Conservation (phyloP, 2,888 invertebrate species). For the Sinhomidia bicolor region DNA sequence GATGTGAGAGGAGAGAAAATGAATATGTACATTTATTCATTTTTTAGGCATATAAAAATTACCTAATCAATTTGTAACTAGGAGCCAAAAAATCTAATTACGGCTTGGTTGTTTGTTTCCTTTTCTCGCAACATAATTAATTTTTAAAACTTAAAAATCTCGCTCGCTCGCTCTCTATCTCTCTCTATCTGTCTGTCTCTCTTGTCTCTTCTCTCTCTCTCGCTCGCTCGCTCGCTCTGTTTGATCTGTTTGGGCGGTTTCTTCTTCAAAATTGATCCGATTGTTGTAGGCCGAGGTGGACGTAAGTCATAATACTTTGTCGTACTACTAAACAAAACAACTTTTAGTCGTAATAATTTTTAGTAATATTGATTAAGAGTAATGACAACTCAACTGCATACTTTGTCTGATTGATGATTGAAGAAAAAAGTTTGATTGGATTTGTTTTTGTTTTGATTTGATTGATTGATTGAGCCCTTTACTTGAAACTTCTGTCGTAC, state of each 20-base stretch:
- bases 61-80: no score
- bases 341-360: not conserved
- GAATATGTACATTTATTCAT: no score
- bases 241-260: slow-evolving; percentile 50
- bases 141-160: not conserved
- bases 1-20: no score
- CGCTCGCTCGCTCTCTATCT: slow-evolving; percentile 34
- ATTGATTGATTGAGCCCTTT: no score
- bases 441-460: no score
- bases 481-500: no score
- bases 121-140: not conserved
- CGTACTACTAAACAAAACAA: slow-evolving; percentile 32
- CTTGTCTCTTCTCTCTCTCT: slow-evolving; percentile 62
- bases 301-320: slow-evolving; percentile 77
- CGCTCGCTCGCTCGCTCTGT: slow-evolving; percentile 35
- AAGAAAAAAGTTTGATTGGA: no score
- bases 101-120: not conserved
- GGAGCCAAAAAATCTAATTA: not conserved
- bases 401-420: no score
- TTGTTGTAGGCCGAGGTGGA: slow-evolving; percentile 80
- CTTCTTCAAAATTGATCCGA: slow-evolving; percentile 68
- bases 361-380: no score
- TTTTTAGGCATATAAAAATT: no score
- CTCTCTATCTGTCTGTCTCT: slow-evolving; percentile 57
- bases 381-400: no score